Conservation (phyloP, 2,797 vertebrate genomes). For the Garrulus glandarius region DNA sequence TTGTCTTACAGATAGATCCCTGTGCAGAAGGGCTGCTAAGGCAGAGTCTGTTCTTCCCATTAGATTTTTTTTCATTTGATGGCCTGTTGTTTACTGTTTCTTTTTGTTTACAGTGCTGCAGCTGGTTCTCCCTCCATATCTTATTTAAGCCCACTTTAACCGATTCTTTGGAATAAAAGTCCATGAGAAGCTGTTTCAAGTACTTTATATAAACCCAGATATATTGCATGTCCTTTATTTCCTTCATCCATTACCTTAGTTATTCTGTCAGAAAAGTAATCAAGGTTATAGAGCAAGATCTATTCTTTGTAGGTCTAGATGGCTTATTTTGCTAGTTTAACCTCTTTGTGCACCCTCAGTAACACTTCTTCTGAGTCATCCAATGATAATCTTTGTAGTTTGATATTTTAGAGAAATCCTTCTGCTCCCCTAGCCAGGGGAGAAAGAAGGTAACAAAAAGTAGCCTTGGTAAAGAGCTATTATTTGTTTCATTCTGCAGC, state of each 20-base stretch:
- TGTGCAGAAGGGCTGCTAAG: background rate
- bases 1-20: background rate
- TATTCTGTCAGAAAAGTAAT: constrained; percentile 8
- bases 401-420: background rate
- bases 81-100: background rate
- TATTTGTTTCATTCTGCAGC: background rate
- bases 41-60: background rate
- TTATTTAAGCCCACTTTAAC: background rate
- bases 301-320: background rate
- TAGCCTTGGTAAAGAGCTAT: background rate
- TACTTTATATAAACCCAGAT: background rate
- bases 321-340: background rate
- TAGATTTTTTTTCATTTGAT: background rate
- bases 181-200: background rate
- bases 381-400: background rate
- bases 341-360: background rate
- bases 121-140: background rate
- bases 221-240: background rate
- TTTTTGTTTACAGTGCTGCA: constrained; percentile 1
- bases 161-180: background rate
- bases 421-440: background rate
- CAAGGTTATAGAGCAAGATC: background rate
- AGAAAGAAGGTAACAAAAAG: background rate
- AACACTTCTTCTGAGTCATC: background rate
- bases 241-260: background rate